Evolutionary conservation across 1,140 invertebrate genomes (phyloP), one percentile per base, ranked within the genome.

Genomic region (Polypedilum pembai): DNA sequence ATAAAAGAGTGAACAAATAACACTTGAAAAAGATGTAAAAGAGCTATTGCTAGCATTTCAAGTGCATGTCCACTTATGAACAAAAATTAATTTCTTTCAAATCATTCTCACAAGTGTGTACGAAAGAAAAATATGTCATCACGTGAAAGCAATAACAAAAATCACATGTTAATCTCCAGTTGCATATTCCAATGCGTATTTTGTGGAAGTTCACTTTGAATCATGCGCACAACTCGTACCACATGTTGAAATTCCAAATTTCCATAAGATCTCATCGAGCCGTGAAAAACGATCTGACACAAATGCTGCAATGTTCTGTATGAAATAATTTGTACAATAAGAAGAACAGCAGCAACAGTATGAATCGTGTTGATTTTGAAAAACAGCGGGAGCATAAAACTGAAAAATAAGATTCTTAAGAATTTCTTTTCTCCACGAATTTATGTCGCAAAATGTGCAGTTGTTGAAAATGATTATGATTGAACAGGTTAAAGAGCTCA

Each of bases 241-340:
- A 56, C 45, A 56, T 12, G 45, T 56, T 56, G 45, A 56, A 56
- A 56, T 56, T 56, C 10, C 45, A 8, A 1, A 4, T 56, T 15
- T 12, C n/a, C 8, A 56, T 56, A 56, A 15, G n/a, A 12, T 56
- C 10, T 10, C 8, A 56, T n/a, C 12, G 12, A 56, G 12, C 12
- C 45, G n/a, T 56, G 45, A 56, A 8, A 56, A 56, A 56, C 45
- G 45, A 56, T 12, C 45, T 56, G n/a, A 56, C 12, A 12, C 12
- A 56, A n/a, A n/a, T 56, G 45, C 45, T 15, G 45, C 45, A 56
- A n/a, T 33, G 5, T 33, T 33, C 24, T 33, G 24, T 33, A 33
- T 56, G 45, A 56, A 56, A 12, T 56, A 56, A 56, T 56, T 56
- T 56, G 45, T 56, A 56, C n/a, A 56, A n/a, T 15, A 56, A 56